Base-by-base conservation (phyloP, 92 coral and sea anemone species). In the Zoanthus solanderi region DNA sequence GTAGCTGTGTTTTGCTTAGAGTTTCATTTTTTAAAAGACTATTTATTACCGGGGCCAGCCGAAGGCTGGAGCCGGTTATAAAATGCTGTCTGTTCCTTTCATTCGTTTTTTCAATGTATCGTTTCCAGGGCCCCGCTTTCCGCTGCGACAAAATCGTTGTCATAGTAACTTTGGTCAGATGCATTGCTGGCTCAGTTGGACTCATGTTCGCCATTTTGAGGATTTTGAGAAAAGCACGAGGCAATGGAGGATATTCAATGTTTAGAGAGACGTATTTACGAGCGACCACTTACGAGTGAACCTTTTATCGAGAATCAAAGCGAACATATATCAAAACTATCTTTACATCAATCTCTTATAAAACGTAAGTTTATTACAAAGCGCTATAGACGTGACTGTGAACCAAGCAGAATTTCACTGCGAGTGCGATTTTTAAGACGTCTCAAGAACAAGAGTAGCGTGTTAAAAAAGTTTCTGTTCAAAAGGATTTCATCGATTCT, bases 341-440 rank as follows among this genome's bases (percentile, higher is more conserved):
- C 79, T 86, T 86, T 78, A 78, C 83, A 78, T 44, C 83, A 78
- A 78, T 78, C 65, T 78, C 83, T 50, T 44, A 4, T 37, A 37
- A 37, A 37, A 37, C 42, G 42, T 37, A 37, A 4, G 2, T 37
- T 37, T 37, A 37, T 37, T 89, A 77, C 87, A 88, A 88, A 17
- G 88, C 87, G 87, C 30, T 67, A 48, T 89, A 84, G 89, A 88
- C 87, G 78, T 81, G 91, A 76, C 54, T 72, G 91, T 52, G 87
- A 88, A 79, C 91, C 91, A 67, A 88, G 91, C 91, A 88, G 87
- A 88, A 79, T 88, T 88, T 71, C 91, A 89, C 89, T 84, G 85
- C 92, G 48, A 89, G 85, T 84, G 85, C 92, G 48, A 84, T 89
- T 84, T 84, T 48, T 89, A 89, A 84, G 86, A 37, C 42, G 4